A percentile compares a stretch with the other conserved stretches of the same genome.
phyloP scores from a whole-genome alignment of 2,888 invertebrate genomes.

The Cynaeus angustus region DNA sequence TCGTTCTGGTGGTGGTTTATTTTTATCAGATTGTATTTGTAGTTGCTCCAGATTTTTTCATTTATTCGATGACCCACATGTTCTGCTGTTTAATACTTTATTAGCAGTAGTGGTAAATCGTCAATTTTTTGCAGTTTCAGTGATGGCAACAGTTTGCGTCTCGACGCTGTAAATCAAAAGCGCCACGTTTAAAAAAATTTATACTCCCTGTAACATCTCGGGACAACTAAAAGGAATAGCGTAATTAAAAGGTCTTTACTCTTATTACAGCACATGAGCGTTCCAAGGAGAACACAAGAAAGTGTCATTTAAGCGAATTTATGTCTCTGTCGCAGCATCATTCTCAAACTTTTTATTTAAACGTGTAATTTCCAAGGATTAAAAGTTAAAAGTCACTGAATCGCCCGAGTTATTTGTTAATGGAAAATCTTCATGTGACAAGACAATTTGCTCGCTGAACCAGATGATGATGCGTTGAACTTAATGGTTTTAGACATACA shows the following conservation, averaged over 20 bases:
- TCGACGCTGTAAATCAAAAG: slow-evolving; percentile 15
- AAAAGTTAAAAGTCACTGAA: slow-evolving; percentile 40
- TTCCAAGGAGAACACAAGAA: slow-evolving; percentile 36
- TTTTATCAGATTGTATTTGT: too few species aligned
- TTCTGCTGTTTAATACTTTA: too few species aligned
- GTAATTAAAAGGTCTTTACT: slow-evolving; percentile 52
- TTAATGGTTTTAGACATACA: slow-evolving; percentile 21
- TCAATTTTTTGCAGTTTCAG: not conserved
- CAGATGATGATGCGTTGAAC: slow-evolving; percentile 7
- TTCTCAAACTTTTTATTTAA: slow-evolving; percentile 43
- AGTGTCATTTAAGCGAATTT: slow-evolving; percentile 47
- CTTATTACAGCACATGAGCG: slow-evolving; percentile 50
- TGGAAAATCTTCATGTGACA: slow-evolving; percentile 34
- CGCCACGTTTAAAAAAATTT: slow-evolving; percentile 39
- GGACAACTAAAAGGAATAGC: slow-evolving; percentile 44
- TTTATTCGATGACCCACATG: too few species aligned
- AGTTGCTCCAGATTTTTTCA: too few species aligned
- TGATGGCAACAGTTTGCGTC: not conserved
- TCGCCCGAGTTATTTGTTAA: slow-evolving; percentile 43
- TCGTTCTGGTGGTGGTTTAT: too few species aligned
- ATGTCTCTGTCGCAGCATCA: slow-evolving; percentile 32
- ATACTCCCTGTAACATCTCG: slow-evolving; percentile 39
- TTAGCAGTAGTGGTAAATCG: too few species aligned
- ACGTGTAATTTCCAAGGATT: slow-evolving; percentile 44
- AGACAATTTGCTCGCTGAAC: slow-evolving; percentile 29